Percentiles rank a stretch among this genome's conserved stretches.
Conservation (phyloP, 1,140 invertebrate species). For the Drosophila baimaii region DNA sequence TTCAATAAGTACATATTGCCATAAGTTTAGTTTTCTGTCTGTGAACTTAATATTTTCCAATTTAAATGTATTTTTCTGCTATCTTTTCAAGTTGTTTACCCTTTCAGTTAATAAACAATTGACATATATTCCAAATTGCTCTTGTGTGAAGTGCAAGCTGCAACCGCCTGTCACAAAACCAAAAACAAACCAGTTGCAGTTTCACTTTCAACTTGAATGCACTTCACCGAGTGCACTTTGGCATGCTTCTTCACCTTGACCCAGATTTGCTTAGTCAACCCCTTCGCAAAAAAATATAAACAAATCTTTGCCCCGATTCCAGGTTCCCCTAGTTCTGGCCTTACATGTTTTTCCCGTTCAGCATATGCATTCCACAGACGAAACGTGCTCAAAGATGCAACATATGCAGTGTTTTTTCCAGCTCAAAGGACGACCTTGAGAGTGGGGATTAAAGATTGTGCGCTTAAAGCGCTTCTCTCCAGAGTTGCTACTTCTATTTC, state of each 20-base stretch:
- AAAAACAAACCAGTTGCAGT: constrained; percentile 30
- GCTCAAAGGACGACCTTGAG: constrained; percentile 66
- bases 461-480: constrained; percentile 35
- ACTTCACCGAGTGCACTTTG: constrained; percentile 34
- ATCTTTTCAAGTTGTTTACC: not conserved
- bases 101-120: constrained; percentile 29
- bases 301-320: constrained; percentile 27
- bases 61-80: not conserved
- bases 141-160: constrained; percentile 18
- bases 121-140: constrained; percentile 39
- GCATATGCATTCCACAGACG: constrained; percentile 34
- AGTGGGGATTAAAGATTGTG: constrained; percentile 33
- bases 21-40: too few species aligned
- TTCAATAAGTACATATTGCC: not conserved
- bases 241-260: constrained; percentile 67
- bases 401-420: constrained; percentile 44
- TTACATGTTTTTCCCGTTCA: constrained; percentile 54
- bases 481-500: constrained; percentile 55
- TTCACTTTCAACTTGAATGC: constrained; percentile 29
- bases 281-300: constrained; percentile 31
- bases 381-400: constrained; percentile 58
- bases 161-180: constrained; percentile 1
- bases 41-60: not conserved
- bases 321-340: constrained; percentile 13
- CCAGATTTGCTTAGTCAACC: constrained; percentile 54